Evolutionary conservation across 2,113 vertebrate species (phyloP).

Genomic region (Balaenoptera acutorostrata): DNA sequence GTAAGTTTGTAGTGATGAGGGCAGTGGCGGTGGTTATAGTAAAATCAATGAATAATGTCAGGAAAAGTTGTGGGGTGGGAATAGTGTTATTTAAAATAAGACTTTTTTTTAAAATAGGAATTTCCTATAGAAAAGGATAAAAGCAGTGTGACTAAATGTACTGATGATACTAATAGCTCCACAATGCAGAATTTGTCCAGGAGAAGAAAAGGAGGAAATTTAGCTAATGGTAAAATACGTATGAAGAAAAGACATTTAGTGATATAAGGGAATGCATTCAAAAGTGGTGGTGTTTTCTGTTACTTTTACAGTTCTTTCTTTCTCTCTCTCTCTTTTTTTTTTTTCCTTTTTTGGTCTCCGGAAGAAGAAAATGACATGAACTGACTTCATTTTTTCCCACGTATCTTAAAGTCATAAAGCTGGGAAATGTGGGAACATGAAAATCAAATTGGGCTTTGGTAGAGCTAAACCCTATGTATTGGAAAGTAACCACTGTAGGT

Average conservation of each 20-base stretch:
- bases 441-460: background rate
- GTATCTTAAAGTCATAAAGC: background rate
- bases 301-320: background rate
- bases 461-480: background rate
- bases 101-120: background rate
- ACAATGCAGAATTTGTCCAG: background rate
- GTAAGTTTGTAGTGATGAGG: background rate
- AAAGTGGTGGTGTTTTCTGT: background rate
- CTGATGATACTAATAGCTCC: background rate
- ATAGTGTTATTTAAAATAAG: background rate
- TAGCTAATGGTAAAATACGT: background rate
- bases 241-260: background rate
- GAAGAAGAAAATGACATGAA: background rate
- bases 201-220: background rate
- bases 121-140: background rate
- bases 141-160: background rate
- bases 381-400: background rate
- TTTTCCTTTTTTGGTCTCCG: background rate
- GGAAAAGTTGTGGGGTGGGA: background rate
- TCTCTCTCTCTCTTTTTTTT: background rate
- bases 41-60: background rate
- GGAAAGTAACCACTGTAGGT: background rate
- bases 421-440: background rate
- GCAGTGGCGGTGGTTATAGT: background rate
- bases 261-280: background rate